Conservation (phyloP, 2,797 vertebrate species). For the Amniataba percoides region DNA sequence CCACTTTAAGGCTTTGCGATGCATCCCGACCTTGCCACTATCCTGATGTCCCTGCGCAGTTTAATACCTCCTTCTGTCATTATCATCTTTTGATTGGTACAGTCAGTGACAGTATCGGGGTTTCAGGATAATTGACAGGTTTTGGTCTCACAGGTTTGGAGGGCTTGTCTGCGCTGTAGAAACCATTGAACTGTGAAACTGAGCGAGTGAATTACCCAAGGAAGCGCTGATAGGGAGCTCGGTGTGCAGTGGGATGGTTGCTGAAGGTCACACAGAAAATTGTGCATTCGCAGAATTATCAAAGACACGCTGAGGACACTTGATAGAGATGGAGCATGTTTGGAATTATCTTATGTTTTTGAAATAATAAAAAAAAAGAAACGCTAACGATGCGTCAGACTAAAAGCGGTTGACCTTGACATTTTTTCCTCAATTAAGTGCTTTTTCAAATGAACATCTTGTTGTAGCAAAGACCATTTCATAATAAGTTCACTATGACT, state of each 20-base stretch:
- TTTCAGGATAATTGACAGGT: constrained; percentile 70
- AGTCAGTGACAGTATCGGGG: constrained; percentile 58
- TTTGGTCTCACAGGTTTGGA: constrained; percentile 69
- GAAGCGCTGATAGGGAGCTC: constrained; percentile 67
- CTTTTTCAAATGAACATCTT: constrained; percentile 36
- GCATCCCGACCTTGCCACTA: constrained; percentile 56
- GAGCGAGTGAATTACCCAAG: constrained; percentile 75
- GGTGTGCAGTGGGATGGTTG: constrained; percentile 54
- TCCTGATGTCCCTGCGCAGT: constrained; percentile 42
- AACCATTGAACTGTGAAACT: constrained; percentile 73
- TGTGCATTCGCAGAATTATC: constrained; percentile 62
- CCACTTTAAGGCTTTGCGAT: constrained; percentile 35
- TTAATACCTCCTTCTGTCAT: constrained; percentile 56
- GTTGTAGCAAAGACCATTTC: constrained; percentile 40
- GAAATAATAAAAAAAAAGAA: constrained; percentile 50
- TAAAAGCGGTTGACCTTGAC: constrained; percentile 47
- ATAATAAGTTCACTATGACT: constrained; percentile 16
- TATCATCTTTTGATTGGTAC: constrained; percentile 68
- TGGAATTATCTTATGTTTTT: constrained; percentile 41
- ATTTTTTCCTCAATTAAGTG: constrained; percentile 21
- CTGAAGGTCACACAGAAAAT: constrained; percentile 77
- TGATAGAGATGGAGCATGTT: constrained; percentile 24
- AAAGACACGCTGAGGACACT: constrained; percentile 53
- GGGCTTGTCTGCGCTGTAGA: constrained; percentile 60
- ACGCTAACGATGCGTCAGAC: constrained; percentile 1